Base-by-base conservation (phyloP, 2,113 vertebrate species). In the Megaleporinus macrocephalus region DNA sequence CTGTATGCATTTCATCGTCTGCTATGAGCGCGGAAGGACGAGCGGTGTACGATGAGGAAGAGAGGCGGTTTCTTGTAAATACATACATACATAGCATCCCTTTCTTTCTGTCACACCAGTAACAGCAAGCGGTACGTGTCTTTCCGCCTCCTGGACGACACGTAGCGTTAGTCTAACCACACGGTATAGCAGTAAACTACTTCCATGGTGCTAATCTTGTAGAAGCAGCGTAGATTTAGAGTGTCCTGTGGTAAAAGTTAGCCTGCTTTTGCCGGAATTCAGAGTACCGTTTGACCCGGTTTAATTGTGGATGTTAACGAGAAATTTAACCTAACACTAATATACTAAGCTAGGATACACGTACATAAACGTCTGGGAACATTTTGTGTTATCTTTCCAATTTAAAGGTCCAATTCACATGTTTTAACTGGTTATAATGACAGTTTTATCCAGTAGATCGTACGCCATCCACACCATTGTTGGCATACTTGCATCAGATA, bases 401-500 rank as follows among this genome's bases (percentile, higher is more conserved):
- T 47, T 73, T 73, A 30, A 62, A 27, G 4, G 71, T 72, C 26
- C 61, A 80, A 62, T 62, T 9, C 71, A 33, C 10, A 44, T 44
- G 22, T 68, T 36, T 70, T 70, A 44, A 44, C 66, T 44, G 36
- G 66, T 59, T 36, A 26, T 62, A 14, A 70, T 51, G 66, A 15
- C 41, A 44, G 41, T 44, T 30, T 79, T 33, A 70, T 69, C 22
- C 68, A 55, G 71, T 55, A 66, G 62, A 29, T 74, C 73, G 61
- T 75, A 41, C 16, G 4, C 18, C 1, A 29, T n/a, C 27, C 10
- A 24, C 59, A 9, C 10, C 62, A 68, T 68, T 41, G 27, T 51
- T 80, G 55, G 47, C 74, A 70, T 93, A 94, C 94, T 94, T 93
- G 93, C 93, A 96, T 94, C 95, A 97, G 95, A 98, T 96, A 94